Percentiles rank a stretch among this genome's conserved stretches.
Evolutionary conservation across 2,113 vertebrate species (phyloP).

Genomic region (Reinhardtius hippoglossoides): DNA sequence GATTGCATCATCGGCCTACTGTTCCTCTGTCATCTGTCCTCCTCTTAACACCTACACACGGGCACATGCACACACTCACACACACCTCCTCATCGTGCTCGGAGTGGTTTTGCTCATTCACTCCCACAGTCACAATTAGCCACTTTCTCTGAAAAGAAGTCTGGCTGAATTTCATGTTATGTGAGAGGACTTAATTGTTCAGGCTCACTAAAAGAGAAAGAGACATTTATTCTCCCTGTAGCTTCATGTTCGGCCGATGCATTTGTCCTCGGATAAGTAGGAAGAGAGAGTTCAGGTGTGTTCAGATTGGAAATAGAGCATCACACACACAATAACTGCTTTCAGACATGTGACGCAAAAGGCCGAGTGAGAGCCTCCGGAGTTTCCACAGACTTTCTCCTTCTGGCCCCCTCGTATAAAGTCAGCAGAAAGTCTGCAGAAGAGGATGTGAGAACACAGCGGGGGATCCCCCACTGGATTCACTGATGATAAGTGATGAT

Average conservation of each 20-base stretch:
- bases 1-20: constrained; percentile 53
- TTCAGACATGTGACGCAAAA: background rate
- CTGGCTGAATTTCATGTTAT: constrained; percentile 32
- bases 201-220: background rate
- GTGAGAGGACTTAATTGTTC: constrained; percentile 34
- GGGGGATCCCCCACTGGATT: no score
- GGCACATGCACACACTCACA: background rate
- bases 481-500: no score
- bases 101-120: constrained; percentile 16
- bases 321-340: background rate
- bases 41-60: constrained; percentile 39
- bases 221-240: background rate
- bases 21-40: constrained; percentile 47
- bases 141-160: constrained; percentile 31
- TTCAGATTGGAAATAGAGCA: background rate
- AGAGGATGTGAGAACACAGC: no score
- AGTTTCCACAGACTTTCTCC: no score
- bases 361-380: no score
- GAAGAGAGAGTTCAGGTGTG: background rate
- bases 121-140: constrained; percentile 51
- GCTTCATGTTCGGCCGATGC: constrained; percentile 12
- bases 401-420: no score
- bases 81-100: constrained; percentile 40
- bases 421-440: no score
- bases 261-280: constrained; percentile 14